Evolutionary conservation across 2,113 vertebrate genomes (phyloP).

Genomic region (Bothrops jararaca): DNA sequence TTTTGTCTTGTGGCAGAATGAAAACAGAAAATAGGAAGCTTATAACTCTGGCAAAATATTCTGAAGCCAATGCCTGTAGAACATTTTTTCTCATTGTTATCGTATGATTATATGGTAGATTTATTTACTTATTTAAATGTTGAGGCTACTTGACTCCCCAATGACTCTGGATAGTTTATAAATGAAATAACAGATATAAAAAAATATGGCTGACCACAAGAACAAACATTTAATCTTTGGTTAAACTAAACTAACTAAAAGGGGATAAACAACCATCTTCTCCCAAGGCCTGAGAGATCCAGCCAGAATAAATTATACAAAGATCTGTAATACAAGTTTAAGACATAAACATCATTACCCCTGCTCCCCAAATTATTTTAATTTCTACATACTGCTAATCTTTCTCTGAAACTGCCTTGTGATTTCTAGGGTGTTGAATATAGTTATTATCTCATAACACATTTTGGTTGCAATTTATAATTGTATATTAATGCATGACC

Average conservation of each 20-base stretch:
- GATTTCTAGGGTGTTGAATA: not conserved
- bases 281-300: not conserved
- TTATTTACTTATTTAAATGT: not conserved
- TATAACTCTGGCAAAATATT: not conserved
- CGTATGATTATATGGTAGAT: not conserved
- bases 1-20: not conserved
- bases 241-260: not conserved
- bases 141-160: not conserved
- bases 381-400: not conserved
- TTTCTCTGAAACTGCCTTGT: not conserved
- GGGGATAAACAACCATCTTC: not conserved
- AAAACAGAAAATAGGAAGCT: not conserved
- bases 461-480: conserved; percentile 25
- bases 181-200: not conserved
- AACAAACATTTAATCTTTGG: not conserved
- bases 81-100: not conserved
- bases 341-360: not conserved
- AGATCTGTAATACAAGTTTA: not conserved
- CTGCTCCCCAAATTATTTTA: not conserved
- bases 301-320: not conserved
- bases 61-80: not conserved
- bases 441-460: not conserved
- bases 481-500: conserved; percentile 15
- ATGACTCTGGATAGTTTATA: not conserved
- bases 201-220: not conserved